phyloP scores from a whole-genome alignment of 2,888 invertebrate genomes.

The Cecidostiba fungosa region DNA sequence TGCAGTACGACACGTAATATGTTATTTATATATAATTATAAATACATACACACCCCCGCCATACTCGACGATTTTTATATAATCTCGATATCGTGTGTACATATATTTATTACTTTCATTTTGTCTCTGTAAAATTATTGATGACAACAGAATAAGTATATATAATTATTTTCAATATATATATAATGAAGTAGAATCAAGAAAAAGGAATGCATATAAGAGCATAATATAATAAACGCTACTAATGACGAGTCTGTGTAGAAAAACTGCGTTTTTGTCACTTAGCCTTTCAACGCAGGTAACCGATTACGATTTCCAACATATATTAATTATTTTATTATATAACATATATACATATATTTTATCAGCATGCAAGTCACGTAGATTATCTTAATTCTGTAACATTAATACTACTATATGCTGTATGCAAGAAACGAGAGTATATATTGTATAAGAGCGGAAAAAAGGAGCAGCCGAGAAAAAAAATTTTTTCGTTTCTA shows the following conservation, averaged over 20 bases:
- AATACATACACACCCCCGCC: conserved; percentile 44
- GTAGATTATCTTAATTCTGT: conserved; percentile 34
- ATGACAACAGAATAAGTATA: neutral
- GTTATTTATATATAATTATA: neutral
- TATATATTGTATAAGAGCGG: neutral
- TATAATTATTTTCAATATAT: too few relatives aligned
- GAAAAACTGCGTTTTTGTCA: conserved; percentile 33
- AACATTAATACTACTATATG: neutral
- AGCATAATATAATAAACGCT: neutral
- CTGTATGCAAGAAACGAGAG: neutral
- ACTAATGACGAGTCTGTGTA: conserved; percentile 2
- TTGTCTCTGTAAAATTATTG: conserved; percentile 32
- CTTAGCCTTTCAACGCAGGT: conserved; percentile 45
- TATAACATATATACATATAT: neutral
- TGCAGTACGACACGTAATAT: neutral
- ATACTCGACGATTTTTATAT: conserved; percentile 46
- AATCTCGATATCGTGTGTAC: conserved; percentile 43
- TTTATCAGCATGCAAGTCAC: conserved; percentile 22
- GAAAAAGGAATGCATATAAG: neutral
- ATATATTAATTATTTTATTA: conserved; percentile 5
- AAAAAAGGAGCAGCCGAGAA: neutral
- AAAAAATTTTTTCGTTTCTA: neutral
- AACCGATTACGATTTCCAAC: conserved; percentile 37
- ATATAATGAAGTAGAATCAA: neutral
- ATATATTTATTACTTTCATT: conserved; percentile 56